A percentile compares a stretch with the other conserved stretches of the same genome.
These are phyloP conservation scores for Tinea trinotella DNA, from an alignment of 2,888 invertebrate species.

Conservation along the genomic window DNA sequence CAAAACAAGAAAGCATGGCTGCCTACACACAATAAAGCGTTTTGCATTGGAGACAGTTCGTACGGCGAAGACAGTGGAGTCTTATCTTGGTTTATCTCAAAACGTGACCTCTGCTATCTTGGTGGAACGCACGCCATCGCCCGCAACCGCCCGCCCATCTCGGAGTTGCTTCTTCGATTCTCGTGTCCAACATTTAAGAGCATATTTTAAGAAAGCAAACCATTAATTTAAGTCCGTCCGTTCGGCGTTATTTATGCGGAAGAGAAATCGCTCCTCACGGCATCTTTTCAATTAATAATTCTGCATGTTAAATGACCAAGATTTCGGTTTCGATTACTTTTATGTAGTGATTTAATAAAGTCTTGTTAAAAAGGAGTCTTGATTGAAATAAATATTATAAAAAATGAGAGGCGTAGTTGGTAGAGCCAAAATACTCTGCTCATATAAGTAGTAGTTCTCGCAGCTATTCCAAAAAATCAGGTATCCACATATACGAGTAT, in stretches of 20 bases:
- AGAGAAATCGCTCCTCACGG: background rate
- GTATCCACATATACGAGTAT: no score
- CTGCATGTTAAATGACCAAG: constrained; percentile 7
- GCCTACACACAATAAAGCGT: constrained; percentile 7
- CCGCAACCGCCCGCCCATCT: constrained; percentile 12
- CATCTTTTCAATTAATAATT: constrained; percentile 9
- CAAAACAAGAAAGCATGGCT: constrained; percentile 4
- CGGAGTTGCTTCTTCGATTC: background rate
- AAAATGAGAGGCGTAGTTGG: no score
- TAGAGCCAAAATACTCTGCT: no score
- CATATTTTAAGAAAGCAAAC: constrained; percentile 36
- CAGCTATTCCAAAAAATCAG: no score
- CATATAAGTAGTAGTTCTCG: no score
- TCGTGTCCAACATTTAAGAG: constrained; percentile 7
- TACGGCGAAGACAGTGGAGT: background rate
- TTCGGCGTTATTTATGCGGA: constrained; percentile 15
- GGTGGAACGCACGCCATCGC: constrained; percentile 11
- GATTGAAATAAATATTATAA: no score
- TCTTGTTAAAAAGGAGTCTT: background rate
- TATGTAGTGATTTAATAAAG: background rate
- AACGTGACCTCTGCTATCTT: constrained; percentile 65
- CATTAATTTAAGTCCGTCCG: constrained; percentile 44
- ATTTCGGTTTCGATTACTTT: constrained; percentile 7
- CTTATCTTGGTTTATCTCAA: constrained; percentile 59
- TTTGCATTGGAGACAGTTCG: constrained; percentile 12